These are phyloP conservation scores for Hyposoter didymator DNA, from an alignment of 2,888 invertebrate species.

Conservation along the genomic window DNA sequence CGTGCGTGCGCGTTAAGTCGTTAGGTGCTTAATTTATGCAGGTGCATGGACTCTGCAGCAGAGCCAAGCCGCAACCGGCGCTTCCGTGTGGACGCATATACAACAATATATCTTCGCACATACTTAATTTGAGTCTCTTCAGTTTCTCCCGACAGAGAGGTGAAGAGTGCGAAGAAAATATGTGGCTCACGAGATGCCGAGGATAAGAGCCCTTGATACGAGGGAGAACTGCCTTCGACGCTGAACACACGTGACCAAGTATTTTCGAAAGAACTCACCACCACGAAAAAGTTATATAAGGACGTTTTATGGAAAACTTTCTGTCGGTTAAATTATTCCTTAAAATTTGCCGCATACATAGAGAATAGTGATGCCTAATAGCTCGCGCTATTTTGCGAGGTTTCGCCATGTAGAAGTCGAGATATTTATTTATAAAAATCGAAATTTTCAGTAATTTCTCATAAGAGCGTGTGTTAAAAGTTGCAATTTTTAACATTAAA, in stretches of 20 bases:
- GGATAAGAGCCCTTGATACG: not conserved
- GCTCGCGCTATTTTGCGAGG: too few relatives aligned
- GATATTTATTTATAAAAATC: too few relatives aligned
- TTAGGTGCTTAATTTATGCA: constrained; percentile 74
- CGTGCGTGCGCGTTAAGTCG: constrained; percentile 67
- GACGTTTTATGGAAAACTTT: too few relatives aligned
- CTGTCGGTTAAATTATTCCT: too few relatives aligned
- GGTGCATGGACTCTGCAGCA: constrained; percentile 53
- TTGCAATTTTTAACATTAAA: too few relatives aligned
- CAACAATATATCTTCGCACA: constrained; percentile 51
- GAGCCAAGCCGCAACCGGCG: constrained; percentile 39
- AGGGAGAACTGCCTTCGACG: not conserved
- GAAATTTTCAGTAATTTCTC: too few relatives aligned
- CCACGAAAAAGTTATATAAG: not conserved
- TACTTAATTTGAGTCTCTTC: constrained; percentile 44
- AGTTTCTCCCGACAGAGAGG: constrained; percentile 53
- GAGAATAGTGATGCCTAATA: too few relatives aligned
- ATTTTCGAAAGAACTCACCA: not conserved
- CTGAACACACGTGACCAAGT: not conserved
- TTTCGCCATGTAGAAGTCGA: too few relatives aligned
- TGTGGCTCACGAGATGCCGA: constrained; percentile 23
- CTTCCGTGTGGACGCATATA: constrained; percentile 34
- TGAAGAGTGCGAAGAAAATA: constrained; percentile 32
- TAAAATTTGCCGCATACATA: too few relatives aligned
- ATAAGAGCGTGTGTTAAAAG: too few relatives aligned